Percentiles rank a stretch among this genome's conserved stretches.
phyloP scores from a whole-genome alignment of 37 sponge, comb jelly and placozoan genomes.

The Dysidea cf. avara region DNA sequence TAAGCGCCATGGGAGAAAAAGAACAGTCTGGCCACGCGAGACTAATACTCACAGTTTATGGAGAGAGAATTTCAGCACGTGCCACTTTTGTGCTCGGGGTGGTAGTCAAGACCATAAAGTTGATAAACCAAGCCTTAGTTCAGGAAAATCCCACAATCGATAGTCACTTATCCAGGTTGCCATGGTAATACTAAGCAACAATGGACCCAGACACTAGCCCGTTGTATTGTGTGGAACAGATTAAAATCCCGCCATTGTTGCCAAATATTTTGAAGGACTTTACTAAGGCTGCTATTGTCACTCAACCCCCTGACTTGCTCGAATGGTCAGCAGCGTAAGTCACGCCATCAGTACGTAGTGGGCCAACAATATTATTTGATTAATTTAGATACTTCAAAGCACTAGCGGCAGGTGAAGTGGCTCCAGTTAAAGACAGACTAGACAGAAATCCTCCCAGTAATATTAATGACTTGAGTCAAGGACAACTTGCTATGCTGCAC shows the following conservation, averaged over 20 bases:
- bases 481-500: conserved; percentile 79
- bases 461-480: conserved; percentile 66
- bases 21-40: no score
- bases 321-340: conserved; percentile 93
- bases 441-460: conserved; percentile 46
- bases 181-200: conserved; percentile 15
- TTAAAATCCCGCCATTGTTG: conserved; percentile 89
- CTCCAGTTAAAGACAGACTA: conserved; percentile 86
- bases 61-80: no score
- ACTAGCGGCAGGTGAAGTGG: conserved; percentile 59
- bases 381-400: conserved; percentile 87
- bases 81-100: no score
- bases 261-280: conserved; percentile 93
- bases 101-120: no score
- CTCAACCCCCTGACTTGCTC: conserved; percentile 90
- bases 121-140: no score
- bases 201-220: conserved; percentile 79
- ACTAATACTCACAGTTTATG: no score
- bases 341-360: neutral
- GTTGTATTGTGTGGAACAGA: conserved; percentile 95
- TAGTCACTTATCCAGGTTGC: no score
- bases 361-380: neutral
- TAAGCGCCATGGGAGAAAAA: no score
- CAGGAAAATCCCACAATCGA: no score
- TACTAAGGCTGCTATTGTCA: conserved; percentile 97